Evolutionary conservation across 2,797 vertebrate species (phyloP).

Genomic region (Cryptoprocta ferox): DNA sequence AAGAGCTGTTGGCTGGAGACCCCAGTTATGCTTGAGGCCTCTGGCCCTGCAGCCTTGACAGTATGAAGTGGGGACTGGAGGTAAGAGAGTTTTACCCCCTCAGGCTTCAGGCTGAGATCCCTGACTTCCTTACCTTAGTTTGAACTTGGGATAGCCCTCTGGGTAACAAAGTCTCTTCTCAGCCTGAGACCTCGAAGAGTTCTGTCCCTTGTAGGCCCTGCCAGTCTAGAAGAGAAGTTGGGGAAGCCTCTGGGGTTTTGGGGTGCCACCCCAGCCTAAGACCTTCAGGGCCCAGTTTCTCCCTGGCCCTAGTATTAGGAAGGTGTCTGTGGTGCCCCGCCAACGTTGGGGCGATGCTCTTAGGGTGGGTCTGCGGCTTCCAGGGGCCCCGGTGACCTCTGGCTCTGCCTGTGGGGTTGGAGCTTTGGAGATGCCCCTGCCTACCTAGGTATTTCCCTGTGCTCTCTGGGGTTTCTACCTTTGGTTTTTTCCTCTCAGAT

Average conservation of each 20-base stretch:
- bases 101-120: neutral
- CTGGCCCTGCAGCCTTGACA: neutral
- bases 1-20: neutral
- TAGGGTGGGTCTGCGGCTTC: slow-evolving; percentile 3
- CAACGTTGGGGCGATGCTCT: neutral
- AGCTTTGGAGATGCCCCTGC: neutral
- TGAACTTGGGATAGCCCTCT: neutral
- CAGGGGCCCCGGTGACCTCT: neutral
- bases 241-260: neutral
- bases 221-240: neutral
- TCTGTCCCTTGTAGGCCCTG: neutral
- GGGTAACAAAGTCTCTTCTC: neutral
- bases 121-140: neutral
- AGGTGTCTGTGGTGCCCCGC: neutral
- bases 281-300: neutral
- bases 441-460: neutral
- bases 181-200: neutral
- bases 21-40: neutral
- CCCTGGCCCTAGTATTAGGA: neutral
- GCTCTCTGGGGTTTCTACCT: neutral
- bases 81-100: neutral
- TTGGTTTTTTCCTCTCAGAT: neutral
- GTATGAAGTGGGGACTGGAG: neutral
- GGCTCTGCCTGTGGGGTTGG: neutral
- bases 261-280: neutral